These are phyloP conservation scores for Cossypha dichroa DNA, from an alignment of 2,797 vertebrate genomes.

Conservation along the genomic window DNA sequence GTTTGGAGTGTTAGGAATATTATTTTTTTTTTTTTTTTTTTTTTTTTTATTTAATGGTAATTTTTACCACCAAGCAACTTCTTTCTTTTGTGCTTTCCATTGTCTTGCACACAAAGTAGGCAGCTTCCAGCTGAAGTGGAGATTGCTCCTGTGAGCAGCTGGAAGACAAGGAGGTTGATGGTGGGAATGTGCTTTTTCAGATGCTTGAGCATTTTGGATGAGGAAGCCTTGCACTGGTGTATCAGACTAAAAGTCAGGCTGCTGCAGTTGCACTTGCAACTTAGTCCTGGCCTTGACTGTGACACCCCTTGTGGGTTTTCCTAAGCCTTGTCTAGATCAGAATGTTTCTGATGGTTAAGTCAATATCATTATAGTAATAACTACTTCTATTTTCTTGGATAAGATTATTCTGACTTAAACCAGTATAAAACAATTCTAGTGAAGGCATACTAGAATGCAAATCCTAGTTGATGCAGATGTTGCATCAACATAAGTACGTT, in stretches of 20 bases:
- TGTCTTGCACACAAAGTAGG: not conserved
- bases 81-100: not conserved
- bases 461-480: not conserved
- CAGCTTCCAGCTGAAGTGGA: not conserved
- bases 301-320: not conserved
- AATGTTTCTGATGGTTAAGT: not conserved
- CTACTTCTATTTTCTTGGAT: not conserved
- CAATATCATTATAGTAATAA: not conserved
- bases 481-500: not conserved
- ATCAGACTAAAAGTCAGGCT: not conserved
- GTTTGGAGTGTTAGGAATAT: not conserved
- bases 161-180: not conserved
- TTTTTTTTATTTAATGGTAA: not conserved
- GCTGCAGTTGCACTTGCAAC: rapidly evolving
- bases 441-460: not conserved
- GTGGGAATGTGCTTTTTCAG: not conserved
- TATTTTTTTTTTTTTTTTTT: no score
- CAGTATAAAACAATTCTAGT: not conserved
- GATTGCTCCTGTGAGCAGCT: not conserved
- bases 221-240: not conserved
- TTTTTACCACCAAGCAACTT: not conserved
- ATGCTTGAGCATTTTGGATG: not conserved
- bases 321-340: not conserved
- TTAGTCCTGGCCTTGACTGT: not conserved
- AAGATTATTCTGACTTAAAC: not conserved